Conservation (phyloP, 2,797 vertebrate species). For the Cirrhinus molitorella region DNA sequence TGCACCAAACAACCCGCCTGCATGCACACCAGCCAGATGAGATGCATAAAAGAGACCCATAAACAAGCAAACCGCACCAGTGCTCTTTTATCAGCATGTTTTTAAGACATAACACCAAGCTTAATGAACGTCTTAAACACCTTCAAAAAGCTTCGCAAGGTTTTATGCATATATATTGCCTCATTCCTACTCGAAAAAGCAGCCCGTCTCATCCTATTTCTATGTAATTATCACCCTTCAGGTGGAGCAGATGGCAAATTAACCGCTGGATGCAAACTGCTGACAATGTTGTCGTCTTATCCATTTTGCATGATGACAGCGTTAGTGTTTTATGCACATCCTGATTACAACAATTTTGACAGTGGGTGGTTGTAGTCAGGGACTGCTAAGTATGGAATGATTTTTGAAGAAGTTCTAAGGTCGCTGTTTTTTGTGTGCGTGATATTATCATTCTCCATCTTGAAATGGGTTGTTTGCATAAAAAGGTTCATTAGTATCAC, state of each 20-base stretch:
- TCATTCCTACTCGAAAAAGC: conserved; percentile 79
- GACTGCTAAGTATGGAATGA: conserved; percentile 15
- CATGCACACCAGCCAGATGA: background rate
- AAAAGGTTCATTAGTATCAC: conserved; percentile 19
- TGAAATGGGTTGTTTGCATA: conserved; percentile 27
- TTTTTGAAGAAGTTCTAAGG: conserved; percentile 17
- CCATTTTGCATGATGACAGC: conserved; percentile 59
- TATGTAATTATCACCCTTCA: conserved; percentile 73
- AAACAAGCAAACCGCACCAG: background rate
- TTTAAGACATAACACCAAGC: conserved; percentile 43
- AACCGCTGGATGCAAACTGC: conserved; percentile 48
- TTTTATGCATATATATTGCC: conserved; percentile 82
- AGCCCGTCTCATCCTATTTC: conserved; percentile 69
- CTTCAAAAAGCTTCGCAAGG: conserved; percentile 56
- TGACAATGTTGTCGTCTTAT: conserved; percentile 49
- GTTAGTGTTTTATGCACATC: conserved; percentile 61
- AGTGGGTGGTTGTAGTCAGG: conserved; percentile 41
- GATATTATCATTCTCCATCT: conserved; percentile 12
- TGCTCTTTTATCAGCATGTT: conserved; percentile 18
- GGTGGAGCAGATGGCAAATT: conserved; percentile 72
- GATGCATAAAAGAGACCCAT: conserved; percentile 12
- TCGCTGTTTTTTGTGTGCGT: background rate
- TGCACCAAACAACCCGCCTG: background rate
- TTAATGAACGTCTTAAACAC: conserved; percentile 58
- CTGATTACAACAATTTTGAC: conserved; percentile 62